These are phyloP conservation scores for Marcusenius ussheri DNA, from an alignment of 2,113 vertebrate genomes.

Conservation along the genomic window DNA sequence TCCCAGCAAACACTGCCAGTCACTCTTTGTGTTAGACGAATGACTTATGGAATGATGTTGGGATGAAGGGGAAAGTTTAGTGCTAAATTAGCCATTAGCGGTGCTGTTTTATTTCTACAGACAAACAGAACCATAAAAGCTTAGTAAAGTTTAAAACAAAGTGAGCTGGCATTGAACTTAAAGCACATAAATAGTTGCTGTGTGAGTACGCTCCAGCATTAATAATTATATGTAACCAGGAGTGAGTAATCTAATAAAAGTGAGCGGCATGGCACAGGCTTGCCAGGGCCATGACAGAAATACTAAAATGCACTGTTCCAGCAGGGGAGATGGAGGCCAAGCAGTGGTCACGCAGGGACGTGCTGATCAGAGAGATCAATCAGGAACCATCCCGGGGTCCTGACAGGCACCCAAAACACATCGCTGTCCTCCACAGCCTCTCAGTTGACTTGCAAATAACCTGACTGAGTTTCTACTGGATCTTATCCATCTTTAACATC, in stretches of 20 bases:
- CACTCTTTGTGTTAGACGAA: background rate
- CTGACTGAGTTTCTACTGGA: background rate
- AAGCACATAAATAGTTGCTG: background rate
- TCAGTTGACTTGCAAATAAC: slow-evolving; percentile 2
- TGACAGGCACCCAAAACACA: background rate
- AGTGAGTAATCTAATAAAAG: slow-evolving; percentile 5
- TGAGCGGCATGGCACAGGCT: background rate
- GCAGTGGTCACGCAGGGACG: background rate
- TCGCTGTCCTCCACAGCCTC: slow-evolving; percentile 1
- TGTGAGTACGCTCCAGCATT: background rate
- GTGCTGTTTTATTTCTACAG: background rate
- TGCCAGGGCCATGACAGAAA: background rate
- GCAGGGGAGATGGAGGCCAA: background rate
- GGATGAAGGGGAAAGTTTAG: background rate
- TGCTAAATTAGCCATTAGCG: background rate
- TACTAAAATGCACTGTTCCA: slow-evolving; percentile 10
- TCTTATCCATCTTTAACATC: background rate
- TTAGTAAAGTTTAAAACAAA: background rate
- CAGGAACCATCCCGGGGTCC: background rate
- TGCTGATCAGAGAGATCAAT: background rate
- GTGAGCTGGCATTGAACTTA: background rate
- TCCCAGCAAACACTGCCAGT: background rate
- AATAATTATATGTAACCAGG: background rate
- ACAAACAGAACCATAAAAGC: background rate
- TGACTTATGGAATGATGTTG: background rate